Conservation (phyloP, 2,888 invertebrate genomes). For the Philereme vetulata region DNA sequence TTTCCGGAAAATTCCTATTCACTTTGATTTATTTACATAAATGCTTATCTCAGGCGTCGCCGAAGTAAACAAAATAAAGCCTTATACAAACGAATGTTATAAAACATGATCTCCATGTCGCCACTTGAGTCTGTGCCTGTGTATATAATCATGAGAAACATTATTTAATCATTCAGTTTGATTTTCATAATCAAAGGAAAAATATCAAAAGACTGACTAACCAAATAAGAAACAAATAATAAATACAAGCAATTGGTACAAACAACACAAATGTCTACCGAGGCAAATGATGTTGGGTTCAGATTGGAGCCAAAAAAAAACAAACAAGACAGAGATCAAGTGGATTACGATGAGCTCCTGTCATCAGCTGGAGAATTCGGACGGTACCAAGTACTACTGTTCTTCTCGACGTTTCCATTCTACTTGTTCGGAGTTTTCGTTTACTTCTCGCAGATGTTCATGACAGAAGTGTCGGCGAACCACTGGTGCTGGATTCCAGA, state of each 20-base stretch:
- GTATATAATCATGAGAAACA: constrained; percentile 18
- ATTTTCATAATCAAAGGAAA: constrained; percentile 16
- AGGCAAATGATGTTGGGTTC: constrained; percentile 17
- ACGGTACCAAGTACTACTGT: constrained; percentile 45
- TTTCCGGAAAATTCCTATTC: constrained; percentile 25
- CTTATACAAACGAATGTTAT: constrained; percentile 17
- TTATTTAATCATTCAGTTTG: constrained; percentile 12
- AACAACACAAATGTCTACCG: constrained; percentile 34
- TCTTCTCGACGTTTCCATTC: constrained; percentile 48
- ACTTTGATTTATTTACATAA: constrained; percentile 1
- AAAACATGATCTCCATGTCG: constrained; percentile 21
- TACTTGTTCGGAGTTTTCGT: constrained; percentile 47
- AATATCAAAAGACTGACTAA: constrained; percentile 12
- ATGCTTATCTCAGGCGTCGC: constrained; percentile 12
- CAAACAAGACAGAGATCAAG: constrained; percentile 31
- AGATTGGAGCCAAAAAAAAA: constrained; percentile 24
- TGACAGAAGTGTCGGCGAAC: constrained; percentile 48
- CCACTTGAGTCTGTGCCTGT: constrained; percentile 1
- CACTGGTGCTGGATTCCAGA: constrained; percentile 55
- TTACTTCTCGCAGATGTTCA: constrained; percentile 48
- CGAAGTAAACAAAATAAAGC: constrained; percentile 26
- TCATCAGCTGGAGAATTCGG: constrained; percentile 51
- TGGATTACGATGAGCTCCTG: constrained; percentile 47
- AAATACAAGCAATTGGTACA: constrained; percentile 1
- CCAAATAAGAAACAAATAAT: constrained; percentile 1